A percentile compares a stretch with the other conserved stretches of the same genome.
Conservation (phyloP, 2,797 vertebrate species). For the Platyrinchus mystaceus region DNA sequence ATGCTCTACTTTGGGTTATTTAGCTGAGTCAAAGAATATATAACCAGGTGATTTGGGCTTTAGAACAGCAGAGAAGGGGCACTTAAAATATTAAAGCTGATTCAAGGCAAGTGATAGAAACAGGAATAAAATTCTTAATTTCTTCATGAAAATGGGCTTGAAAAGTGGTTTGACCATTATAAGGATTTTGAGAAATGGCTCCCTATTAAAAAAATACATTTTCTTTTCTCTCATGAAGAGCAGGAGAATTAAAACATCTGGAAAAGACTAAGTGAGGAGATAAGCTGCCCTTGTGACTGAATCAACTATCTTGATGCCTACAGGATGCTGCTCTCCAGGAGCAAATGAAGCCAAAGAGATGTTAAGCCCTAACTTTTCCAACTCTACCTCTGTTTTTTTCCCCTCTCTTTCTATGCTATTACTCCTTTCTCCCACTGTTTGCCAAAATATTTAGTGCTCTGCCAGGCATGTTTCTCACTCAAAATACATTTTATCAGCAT, state of each 20-base stretch:
- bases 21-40: neutral
- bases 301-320: neutral
- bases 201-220: neutral
- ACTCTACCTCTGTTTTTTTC: neutral
- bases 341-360: neutral
- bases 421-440: neutral
- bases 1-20: neutral
- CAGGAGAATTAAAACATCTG: neutral
- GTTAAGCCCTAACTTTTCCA: neutral
- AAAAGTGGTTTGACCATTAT: neutral
- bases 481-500: neutral
- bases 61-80: neutral
- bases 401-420: neutral
- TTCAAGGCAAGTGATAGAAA: neutral
- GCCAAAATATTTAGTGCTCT: neutral
- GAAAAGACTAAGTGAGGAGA: neutral
- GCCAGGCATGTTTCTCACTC: neutral
- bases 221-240: neutral
- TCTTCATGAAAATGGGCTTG: neutral
- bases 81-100: neutral
- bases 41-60: neutral
- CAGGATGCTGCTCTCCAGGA: neutral
- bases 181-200: neutral
- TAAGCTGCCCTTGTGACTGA: neutral
- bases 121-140: neutral